Conservation (phyloP, 2,888 invertebrate genomes). For the Lasioglossum villosulum region DNA sequence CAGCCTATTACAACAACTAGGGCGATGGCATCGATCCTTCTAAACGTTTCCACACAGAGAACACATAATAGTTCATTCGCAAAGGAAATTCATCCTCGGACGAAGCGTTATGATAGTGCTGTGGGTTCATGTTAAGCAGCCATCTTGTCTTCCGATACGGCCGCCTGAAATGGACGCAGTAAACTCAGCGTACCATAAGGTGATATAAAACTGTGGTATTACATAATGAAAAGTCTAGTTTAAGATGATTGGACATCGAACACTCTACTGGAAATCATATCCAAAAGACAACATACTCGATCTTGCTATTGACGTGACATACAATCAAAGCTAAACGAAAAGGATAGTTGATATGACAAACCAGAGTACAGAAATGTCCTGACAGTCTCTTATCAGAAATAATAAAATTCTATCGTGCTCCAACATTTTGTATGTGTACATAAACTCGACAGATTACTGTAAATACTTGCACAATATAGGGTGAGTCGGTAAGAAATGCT, state of each 20-base stretch:
- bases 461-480: neutral
- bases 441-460: neutral
- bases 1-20: neutral
- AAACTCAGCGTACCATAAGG: neutral
- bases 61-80: neutral
- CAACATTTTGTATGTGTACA: constrained; percentile 1
- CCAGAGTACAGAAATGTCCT: neutral
- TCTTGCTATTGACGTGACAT: neutral
- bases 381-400: neutral
- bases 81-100: neutral
- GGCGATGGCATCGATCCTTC: constrained; percentile 24
- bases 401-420: neutral
- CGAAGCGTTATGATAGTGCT: neutral
- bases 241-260: neutral
- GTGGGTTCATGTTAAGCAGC: neutral
- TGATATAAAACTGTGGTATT: neutral
- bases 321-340: neutral
- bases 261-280: neutral
- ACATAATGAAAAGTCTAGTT: neutral
- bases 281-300: neutral
- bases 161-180: neutral
- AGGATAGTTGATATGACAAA: neutral
- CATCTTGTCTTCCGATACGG: neutral
- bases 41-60: constrained; percentile 26
- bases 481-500: neutral